Conservation (phyloP, 2,113 vertebrate species). For the Trichechus manatus region DNA sequence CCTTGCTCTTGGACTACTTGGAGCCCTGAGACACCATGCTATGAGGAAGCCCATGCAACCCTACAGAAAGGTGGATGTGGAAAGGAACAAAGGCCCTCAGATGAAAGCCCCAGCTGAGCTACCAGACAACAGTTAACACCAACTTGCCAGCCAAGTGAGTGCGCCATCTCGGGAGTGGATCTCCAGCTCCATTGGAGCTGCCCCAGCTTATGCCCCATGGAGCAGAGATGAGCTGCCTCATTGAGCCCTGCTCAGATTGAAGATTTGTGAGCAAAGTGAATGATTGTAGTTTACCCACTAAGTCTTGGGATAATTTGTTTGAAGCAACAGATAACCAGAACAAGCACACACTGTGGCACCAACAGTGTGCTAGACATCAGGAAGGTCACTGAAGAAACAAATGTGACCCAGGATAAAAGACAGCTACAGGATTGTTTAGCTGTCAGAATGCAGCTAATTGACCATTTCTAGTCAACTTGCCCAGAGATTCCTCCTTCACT, state of each 20-base stretch:
- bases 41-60: background rate
- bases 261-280: background rate
- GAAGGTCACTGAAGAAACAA: background rate
- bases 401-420: too few species aligned
- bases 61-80: background rate
- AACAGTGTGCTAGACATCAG: too few species aligned
- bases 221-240: background rate
- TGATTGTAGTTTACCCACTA: background rate
- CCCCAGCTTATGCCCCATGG: accelerated
- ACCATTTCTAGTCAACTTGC: background rate
- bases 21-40: background rate
- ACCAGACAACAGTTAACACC: background rate
- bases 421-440: background rate
- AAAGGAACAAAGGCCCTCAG: background rate
- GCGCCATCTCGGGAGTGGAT: background rate
- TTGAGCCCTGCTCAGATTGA: background rate
- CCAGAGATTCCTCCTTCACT: background rate
- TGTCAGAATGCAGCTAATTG: background rate
- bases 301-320: background rate
- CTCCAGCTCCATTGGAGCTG: accelerated
- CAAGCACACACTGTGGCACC: accelerated
- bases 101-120: background rate
- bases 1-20: background rate
- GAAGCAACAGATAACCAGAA: background rate
- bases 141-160: background rate